Percentiles rank a stretch among this genome's conserved stretches.
These are phyloP conservation scores for Microcaecilia unicolor DNA, from an alignment of 2,797 vertebrate genomes.

Conservation along the genomic window DNA sequence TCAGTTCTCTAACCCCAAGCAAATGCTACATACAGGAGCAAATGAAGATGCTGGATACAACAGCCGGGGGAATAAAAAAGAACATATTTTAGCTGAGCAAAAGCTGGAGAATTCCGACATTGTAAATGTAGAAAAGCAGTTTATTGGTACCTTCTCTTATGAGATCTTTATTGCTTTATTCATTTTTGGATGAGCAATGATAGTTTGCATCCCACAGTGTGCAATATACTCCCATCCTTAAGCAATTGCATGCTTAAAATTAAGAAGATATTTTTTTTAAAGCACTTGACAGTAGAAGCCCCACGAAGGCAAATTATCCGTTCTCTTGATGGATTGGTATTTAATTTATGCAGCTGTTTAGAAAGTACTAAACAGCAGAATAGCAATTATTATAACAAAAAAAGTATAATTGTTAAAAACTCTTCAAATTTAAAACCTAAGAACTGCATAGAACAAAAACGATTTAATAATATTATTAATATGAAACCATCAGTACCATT, in stretches of 20 bases:
- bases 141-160: slow-evolving; percentile 8
- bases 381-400: slow-evolving; percentile 28
- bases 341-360: slow-evolving; percentile 34
- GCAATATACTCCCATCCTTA: slow-evolving; percentile 30
- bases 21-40: slow-evolving; percentile 11
- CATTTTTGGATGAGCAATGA: slow-evolving; percentile 27
- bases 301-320: slow-evolving; percentile 29
- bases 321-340: slow-evolving; percentile 21
- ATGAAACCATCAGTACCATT: too few species aligned
- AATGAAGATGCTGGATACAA: slow-evolving; percentile 11
- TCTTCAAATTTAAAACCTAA: too few species aligned
- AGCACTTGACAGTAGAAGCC: slow-evolving; percentile 30
- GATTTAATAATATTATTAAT: too few species aligned
- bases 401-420: slow-evolving; percentile 26
- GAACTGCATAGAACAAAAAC: too few species aligned
- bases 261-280: slow-evolving; percentile 38
- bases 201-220: slow-evolving; percentile 30
- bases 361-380: slow-evolving; percentile 26
- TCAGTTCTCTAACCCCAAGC: slow-evolving; percentile 12
- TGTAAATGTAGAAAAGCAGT: not conserved
- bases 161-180: slow-evolving; percentile 37
- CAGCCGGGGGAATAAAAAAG: not conserved
- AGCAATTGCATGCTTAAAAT: slow-evolving; percentile 43
- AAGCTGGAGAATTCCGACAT: not conserved
- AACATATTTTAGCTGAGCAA: slow-evolving; percentile 9